These are phyloP conservation scores for Speoplatyrhinus poulsoni DNA, from an alignment of 2,113 vertebrate genomes.

Conservation along the genomic window DNA sequence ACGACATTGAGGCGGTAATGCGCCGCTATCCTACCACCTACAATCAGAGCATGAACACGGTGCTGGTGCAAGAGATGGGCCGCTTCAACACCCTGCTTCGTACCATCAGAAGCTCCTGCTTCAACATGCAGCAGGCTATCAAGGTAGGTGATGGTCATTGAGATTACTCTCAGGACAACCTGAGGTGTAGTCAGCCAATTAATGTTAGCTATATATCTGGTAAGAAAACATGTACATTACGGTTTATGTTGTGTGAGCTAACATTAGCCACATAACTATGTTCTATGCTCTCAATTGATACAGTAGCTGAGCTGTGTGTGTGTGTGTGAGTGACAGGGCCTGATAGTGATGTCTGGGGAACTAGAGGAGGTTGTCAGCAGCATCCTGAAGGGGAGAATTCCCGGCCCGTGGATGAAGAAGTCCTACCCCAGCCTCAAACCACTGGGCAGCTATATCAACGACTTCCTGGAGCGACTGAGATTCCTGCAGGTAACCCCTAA, in stretches of 20 bases:
- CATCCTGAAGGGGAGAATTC: conserved; percentile 85
- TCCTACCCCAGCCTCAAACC: conserved; percentile 90
- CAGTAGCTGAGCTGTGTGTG: background rate
- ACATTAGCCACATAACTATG: background rate
- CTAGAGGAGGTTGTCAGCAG: conserved; percentile 86
- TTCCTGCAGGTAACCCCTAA: conserved; percentile 81
- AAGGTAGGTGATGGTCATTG: conserved; percentile 71
- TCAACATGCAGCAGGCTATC: conserved; percentile 87
- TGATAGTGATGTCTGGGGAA: conserved; percentile 86
- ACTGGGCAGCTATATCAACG: conserved; percentile 84
- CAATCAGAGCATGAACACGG: conserved; percentile 90
- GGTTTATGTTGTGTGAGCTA: background rate
- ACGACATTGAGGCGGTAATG: conserved; percentile 81
- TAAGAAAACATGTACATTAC: background rate
- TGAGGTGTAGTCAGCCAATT: no score
- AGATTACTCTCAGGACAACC: no score
- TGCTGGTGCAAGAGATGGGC: conserved; percentile 91
- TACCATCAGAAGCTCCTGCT: conserved; percentile 81
- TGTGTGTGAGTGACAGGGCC: conserved; percentile 66
- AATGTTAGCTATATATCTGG: no score
- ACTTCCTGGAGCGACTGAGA: conserved; percentile 82
- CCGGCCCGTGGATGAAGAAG: conserved; percentile 86
- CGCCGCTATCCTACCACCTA: conserved; percentile 84
- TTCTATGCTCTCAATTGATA: background rate
- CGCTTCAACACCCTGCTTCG: conserved; percentile 85